Conservation (phyloP, 64 coral and sea anemone genomes). For the Montipora foliosa region DNA sequence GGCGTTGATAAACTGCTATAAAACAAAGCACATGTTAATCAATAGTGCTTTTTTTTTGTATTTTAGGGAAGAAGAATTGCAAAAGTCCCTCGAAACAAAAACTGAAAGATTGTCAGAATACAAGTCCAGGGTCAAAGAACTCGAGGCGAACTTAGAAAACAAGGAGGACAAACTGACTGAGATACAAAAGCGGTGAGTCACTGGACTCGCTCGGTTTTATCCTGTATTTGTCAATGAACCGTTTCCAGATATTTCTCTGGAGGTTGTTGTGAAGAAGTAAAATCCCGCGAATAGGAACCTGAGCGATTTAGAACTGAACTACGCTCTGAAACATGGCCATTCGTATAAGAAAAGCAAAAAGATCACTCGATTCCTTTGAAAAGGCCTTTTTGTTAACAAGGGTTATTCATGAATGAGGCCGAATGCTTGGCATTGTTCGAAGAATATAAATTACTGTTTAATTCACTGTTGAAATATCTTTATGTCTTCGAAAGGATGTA, state of each 20-base stretch:
- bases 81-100: constrained; percentile 82
- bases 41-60: background rate
- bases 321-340: too few species aligned
- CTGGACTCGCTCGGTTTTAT: too few species aligned
- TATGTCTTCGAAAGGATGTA: too few species aligned
- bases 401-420: too few species aligned
- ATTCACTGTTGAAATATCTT: too few species aligned
- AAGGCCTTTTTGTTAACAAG: too few species aligned
- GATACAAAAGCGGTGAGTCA: constrained; percentile 72
- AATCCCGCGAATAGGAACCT: background rate
- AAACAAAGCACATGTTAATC: background rate
- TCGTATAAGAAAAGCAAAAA: too few species aligned
- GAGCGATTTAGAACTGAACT: too few species aligned
- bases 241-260: background rate
- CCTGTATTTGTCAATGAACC: background rate
- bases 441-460: too few species aligned
- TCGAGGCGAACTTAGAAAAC: constrained; percentile 68
- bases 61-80: constrained; percentile 88
- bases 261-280: background rate
- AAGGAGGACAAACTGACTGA: constrained; percentile 75
- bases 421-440: too few species aligned
- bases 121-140: constrained; percentile 78
- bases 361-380: too few species aligned
- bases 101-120: constrained; percentile 77
- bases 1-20: too few species aligned